phyloP scores from a whole-genome alignment of 2,797 vertebrate species.

The Macropus fuliginosus region DNA sequence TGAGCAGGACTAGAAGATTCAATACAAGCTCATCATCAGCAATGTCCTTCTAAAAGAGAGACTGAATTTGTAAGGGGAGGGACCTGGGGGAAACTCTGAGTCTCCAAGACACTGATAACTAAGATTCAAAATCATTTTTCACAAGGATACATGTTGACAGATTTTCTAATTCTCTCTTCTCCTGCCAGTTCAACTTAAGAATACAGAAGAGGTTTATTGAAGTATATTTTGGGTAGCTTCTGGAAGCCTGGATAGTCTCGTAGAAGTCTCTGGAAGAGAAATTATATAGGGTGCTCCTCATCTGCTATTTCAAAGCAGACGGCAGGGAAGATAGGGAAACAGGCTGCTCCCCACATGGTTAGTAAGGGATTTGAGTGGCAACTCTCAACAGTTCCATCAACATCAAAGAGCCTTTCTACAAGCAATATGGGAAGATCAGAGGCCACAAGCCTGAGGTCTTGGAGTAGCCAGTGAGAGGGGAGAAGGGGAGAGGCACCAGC shows the following conservation, averaged over 20 bases:
- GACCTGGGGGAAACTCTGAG: no score
- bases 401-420: neutral
- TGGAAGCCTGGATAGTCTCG: no score
- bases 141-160: neutral
- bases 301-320: neutral
- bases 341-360: neutral
- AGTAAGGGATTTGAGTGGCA: neutral
- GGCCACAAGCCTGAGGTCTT: neutral
- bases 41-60: no score
- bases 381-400: neutral
- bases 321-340: neutral
- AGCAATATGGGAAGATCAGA: neutral
- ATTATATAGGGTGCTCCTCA: neutral
- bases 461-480: neutral
- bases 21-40: no score
- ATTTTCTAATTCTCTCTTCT: constrained; percentile 19
- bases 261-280: neutral
- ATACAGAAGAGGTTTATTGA: neutral
- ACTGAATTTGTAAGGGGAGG: no score
- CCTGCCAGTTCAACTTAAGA: neutral
- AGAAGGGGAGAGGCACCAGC: neutral
- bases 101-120: no score
- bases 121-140: no score
- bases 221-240: neutral
- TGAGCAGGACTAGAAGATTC: no score